Base-by-base conservation (phyloP, 1,140 invertebrate genomes). In the Neelides sp. region DNA sequence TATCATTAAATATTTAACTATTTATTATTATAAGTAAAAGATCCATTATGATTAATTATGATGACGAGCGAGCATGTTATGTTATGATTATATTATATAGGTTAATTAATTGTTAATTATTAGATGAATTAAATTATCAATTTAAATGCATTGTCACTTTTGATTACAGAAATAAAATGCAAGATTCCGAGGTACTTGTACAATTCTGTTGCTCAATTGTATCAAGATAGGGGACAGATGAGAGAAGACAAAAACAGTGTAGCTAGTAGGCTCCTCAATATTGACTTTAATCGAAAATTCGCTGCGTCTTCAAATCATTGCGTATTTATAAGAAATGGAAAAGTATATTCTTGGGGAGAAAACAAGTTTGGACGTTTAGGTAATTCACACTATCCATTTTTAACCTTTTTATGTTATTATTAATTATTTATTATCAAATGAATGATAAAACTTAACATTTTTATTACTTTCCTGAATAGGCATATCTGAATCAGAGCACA, bases 291-390 rank as follows among this genome's bases (percentile, higher is more conserved):
- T 35, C 0, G 48, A 52, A 32, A 46, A 1, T 53, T 61, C 20
- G 45, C 59, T 20, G 47, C 45, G 3, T 54, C 50, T 13, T 20
- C 27, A 1, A 22, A 26, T 26, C 54, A 57, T 47, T 57, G 55
- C 37, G 46, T 50, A 3, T 37, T 35, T 37, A 34, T 61, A 27
- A 19, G 59, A 34, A 61, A 61, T 24, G 55, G 53, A 5, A 57
- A 48, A 17, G 22, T 61, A 13, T 61, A 48, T 39, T 17, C 48
- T 15, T 61, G 58, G 58, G 58, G 58, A 10, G 54, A 61, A 45
- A 57, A 54, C 24, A 54, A 48, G 41, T 35, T 28, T 39, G 58
- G 54, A 1, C 24, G 46, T 24, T 50, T 57, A 24, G 58, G 58
- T 52, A 37, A 52, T n/a, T 32, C 27, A 4, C 17, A 5, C 41